These are phyloP conservation scores for Bursaphelenchus okinawaensis DNA, from an alignment of 2,888 invertebrate species.

Conservation along the genomic window DNA sequence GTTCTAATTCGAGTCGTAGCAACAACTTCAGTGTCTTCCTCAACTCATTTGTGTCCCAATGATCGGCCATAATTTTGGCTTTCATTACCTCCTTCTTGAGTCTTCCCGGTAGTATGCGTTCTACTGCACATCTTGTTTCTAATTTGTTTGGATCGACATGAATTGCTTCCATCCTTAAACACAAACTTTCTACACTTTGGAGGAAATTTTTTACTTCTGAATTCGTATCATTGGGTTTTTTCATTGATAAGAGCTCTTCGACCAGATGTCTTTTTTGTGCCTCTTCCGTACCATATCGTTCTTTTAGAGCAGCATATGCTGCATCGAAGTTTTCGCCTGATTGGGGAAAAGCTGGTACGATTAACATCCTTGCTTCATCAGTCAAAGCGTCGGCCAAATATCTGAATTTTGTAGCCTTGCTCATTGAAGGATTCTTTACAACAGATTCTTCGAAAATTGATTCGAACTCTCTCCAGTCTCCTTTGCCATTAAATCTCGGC, in stretches of 20 bases:
- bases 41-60: not conserved
- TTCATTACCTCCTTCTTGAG: not conserved
- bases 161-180: not conserved
- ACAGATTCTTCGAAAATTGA: too few species aligned
- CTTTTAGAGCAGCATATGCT: too few species aligned
- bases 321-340: too few species aligned
- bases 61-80: not conserved
- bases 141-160: not conserved
- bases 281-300: not conserved
- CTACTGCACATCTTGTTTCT: not conserved
- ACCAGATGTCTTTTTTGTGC: not conserved
- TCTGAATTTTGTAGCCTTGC: too few species aligned
- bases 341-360: too few species aligned
- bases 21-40: not conserved
- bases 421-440: too few species aligned
- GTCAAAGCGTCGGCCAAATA: too few species aligned
- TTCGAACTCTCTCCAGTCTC: not conserved
- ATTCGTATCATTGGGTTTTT: not conserved
- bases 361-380: too few species aligned
- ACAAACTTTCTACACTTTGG: not conserved
- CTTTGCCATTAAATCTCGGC: constrained; percentile 1
- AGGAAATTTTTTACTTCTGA: not conserved
- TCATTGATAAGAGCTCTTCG: not conserved
- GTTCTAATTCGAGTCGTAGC: not conserved
- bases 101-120: not conserved